These are phyloP conservation scores for Ellobium chinense DNA, from an alignment of 2,888 invertebrate species.

Conservation along the genomic window DNA sequence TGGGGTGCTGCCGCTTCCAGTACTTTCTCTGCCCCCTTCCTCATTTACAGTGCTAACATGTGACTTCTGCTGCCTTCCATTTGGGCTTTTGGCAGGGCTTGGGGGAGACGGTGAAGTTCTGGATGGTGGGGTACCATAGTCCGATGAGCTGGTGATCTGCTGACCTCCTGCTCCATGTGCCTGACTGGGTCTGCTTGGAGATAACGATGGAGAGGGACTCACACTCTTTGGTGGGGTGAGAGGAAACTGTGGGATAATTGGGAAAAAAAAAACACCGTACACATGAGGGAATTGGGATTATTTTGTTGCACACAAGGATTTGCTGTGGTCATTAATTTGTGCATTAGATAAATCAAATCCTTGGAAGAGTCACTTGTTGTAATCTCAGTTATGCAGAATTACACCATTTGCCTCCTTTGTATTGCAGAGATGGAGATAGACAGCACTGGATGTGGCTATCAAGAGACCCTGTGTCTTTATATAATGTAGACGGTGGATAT, in stretches of 20 bases:
- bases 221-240: not conserved
- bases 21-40: not conserved
- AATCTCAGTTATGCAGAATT: too few species aligned
- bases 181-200: not conserved
- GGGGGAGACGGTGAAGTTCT: not conserved
- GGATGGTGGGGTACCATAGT: not conserved
- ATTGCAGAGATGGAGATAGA: too few species aligned
- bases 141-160: not conserved
- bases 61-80: not conserved
- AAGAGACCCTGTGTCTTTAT: too few species aligned
- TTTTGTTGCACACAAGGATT: too few species aligned
- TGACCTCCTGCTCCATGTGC: not conserved
- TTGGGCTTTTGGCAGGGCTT: too few species aligned
- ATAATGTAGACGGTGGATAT: too few species aligned
- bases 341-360: too few species aligned
- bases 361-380: too few species aligned
- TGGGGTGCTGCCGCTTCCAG: not conserved
- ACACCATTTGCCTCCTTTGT: too few species aligned
- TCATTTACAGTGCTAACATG: not conserved
- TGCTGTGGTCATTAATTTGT: too few species aligned
- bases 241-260: not conserved
- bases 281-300: not conserved
- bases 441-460: too few species aligned
- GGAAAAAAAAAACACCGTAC: not conserved
- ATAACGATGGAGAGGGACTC: not conserved